Evolutionary conservation across 2,797 vertebrate genomes (phyloP).

Genomic region (Anomalospiza imberbis): DNA sequence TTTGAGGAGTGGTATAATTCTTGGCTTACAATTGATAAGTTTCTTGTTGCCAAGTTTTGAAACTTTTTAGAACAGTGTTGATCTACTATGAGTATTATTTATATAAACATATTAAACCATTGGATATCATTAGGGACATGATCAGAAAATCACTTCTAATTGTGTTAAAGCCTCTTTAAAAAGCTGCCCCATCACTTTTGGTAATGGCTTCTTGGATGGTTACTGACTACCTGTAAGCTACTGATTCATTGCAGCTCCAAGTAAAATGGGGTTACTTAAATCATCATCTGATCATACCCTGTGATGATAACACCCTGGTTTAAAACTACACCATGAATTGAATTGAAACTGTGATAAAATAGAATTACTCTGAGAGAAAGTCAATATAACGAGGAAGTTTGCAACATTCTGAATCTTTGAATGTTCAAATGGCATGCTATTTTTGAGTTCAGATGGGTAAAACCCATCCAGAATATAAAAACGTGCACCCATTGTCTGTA

Average conservation of each 20-base stretch:
- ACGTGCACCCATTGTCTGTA: conserved; percentile 16
- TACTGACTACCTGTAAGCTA: not conserved
- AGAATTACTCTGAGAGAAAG: not conserved
- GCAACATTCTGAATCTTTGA: not conserved
- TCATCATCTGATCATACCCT: conserved; percentile 41
- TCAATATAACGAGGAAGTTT: not conserved
- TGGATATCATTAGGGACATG: conserved; percentile 41
- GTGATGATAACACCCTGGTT: conserved; percentile 22
- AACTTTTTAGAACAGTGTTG: conserved; percentile 50
- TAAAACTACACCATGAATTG: not conserved
- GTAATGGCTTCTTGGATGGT: not conserved
- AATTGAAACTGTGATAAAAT: conserved; percentile 27
- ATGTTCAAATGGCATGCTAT: conserved; percentile 35
- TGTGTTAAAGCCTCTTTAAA: not conserved
- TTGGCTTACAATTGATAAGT: conserved; percentile 12
- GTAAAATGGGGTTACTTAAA: not conserved
- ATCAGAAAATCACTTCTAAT: conserved; percentile 40
- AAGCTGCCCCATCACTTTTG: not conserved
- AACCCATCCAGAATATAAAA: conserved; percentile 17
- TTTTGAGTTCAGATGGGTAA: conserved; percentile 39
- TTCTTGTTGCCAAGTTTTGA: conserved; percentile 67
- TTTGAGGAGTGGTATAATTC: conserved; percentile 37
- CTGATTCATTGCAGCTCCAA: not conserved
- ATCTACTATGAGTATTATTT: conserved; percentile 23
- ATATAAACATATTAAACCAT: conserved; percentile 20